phyloP scores from a whole-genome alignment of 1,140 invertebrate genomes.

The Megalonaias nervosa region DNA sequence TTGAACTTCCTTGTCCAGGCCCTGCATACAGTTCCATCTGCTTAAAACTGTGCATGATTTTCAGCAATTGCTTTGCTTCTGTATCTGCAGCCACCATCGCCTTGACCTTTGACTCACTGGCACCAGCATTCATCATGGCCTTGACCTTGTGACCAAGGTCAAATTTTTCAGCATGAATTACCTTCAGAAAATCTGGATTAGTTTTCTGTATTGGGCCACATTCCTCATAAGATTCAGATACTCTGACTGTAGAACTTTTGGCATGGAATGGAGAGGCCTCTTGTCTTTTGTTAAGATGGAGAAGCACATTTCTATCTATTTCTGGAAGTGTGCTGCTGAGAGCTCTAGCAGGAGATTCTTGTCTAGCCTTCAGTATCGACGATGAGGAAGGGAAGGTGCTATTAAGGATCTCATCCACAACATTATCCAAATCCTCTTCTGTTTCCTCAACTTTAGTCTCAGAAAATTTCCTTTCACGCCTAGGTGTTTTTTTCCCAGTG shows the following conservation, averaged over 20 bases:
- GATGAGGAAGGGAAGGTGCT: slow-evolving; percentile 46
- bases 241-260: slow-evolving; percentile 19
- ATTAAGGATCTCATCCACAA: slow-evolving; percentile 68
- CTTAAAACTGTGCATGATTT: slow-evolving; percentile 59
- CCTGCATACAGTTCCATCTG: slow-evolving; percentile 63
- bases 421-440: slow-evolving; percentile 58
- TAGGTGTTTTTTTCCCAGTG: slow-evolving; percentile 29
- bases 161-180: slow-evolving; percentile 48
- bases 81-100: slow-evolving; percentile 49
- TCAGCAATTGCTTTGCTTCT: slow-evolving; percentile 55
- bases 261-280: slow-evolving; percentile 60
- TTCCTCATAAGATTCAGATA: slow-evolving; percentile 35
- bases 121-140: slow-evolving; percentile 50
- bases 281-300: slow-evolving; percentile 40
- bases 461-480: slow-evolving; percentile 56
- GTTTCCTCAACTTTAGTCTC: slow-evolving; percentile 48
- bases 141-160: slow-evolving; percentile 50
- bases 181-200: slow-evolving; percentile 48
- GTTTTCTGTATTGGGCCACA: slow-evolving; percentile 34
- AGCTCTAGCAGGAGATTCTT: slow-evolving; percentile 37
- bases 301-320: slow-evolving; percentile 51
- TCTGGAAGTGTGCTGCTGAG: slow-evolving; percentile 54
- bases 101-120: slow-evolving; percentile 36
- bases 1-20: slow-evolving; percentile 22
- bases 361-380: slow-evolving; percentile 40